Conservation (phyloP, 2,797 vertebrate genomes). For the Sylvilagus floridanus region DNA sequence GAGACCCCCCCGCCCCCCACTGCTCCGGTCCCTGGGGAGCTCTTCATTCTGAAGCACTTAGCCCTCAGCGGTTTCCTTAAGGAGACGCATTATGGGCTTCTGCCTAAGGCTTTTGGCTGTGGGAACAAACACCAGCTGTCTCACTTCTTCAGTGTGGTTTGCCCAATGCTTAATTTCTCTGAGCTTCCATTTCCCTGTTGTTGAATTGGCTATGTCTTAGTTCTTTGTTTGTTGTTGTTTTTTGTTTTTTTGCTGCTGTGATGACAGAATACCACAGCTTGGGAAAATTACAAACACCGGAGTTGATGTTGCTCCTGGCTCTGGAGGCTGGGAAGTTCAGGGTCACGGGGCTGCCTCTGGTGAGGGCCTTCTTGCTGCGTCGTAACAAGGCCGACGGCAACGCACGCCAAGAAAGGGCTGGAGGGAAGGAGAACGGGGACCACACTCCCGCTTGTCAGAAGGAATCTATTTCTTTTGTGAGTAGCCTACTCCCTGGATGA, state of each 20-base stretch:
- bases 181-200: neutral
- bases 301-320: neutral
- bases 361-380: neutral
- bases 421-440: too few species aligned
- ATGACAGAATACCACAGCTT: neutral
- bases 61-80: neutral
- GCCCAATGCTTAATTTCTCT: constrained; percentile 41
- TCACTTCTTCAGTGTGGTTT: constrained; percentile 6
- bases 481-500: neutral
- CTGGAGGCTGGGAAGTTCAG: neutral
- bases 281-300: neutral
- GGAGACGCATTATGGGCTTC: neutral
- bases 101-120: neutral
- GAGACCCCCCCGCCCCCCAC: neutral
- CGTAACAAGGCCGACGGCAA: neutral
- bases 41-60: neutral
- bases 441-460: neutral
- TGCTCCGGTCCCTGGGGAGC: neutral
- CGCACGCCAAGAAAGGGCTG: neutral
- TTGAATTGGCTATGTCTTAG: neutral
- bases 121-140: neutral
- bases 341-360: neutral
- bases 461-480: neutral
- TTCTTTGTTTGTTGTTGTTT: neutral
- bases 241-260: neutral